phyloP scores from a whole-genome alignment of 2,113 vertebrate species.

The Rhinopomastus cyanomelas region DNA sequence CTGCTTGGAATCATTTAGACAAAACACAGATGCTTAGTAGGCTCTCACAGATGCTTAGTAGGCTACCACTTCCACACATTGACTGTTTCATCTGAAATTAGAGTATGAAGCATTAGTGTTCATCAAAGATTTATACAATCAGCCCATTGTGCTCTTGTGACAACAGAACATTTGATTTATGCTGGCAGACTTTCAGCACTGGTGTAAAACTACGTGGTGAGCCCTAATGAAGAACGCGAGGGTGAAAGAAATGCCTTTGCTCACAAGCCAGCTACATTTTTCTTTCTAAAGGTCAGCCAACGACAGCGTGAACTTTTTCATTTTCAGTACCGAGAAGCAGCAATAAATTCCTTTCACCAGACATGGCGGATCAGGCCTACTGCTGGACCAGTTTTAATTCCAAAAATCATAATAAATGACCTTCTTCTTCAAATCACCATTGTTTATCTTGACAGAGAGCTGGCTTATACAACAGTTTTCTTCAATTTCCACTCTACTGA shows the following conservation, averaged over 20 bases:
- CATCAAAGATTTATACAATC: background rate
- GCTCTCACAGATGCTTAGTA: background rate
- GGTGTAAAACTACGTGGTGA: constrained; percentile 8
- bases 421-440: constrained; percentile 67
- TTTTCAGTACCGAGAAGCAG: constrained; percentile 65
- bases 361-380: constrained; percentile 43
- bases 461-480: constrained; percentile 42
- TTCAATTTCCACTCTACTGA: constrained; percentile 35
- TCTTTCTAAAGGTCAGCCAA: constrained; percentile 79
- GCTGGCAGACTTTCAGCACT: background rate
- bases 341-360: constrained; percentile 71
- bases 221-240: constrained; percentile 28
- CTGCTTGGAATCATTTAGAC: background rate
- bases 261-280: constrained; percentile 66
- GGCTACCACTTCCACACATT: background rate
- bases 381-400: constrained; percentile 71
- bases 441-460: constrained; percentile 65
- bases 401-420: constrained; percentile 68
- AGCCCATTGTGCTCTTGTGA: background rate
- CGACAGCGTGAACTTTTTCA: constrained; percentile 75
- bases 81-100: background rate
- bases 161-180: constrained; percentile 19
- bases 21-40: background rate
- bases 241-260: constrained; percentile 52
- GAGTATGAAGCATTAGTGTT: background rate